phyloP scores from a whole-genome alignment of 1,140 invertebrate genomes.

The Amyelois transitella region DNA sequence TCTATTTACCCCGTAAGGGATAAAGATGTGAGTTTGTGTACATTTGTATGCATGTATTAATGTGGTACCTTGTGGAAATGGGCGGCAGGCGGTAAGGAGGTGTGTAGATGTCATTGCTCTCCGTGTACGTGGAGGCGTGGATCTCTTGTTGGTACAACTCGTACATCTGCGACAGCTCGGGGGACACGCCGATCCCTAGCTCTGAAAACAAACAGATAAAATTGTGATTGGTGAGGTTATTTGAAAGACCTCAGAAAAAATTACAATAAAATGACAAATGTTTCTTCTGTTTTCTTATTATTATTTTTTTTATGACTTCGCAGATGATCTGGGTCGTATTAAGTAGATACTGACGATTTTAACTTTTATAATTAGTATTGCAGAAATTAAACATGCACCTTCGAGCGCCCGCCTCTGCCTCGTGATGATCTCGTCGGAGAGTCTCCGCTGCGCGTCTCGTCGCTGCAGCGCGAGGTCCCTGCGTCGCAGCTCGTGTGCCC shows the following conservation, averaged over 20 bases:
- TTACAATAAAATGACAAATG: too few relatives aligned
- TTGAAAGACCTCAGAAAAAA: too few relatives aligned
- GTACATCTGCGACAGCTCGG: slow-evolving; percentile 89
- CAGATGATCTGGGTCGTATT: too few relatives aligned
- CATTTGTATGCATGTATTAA: too few relatives aligned
- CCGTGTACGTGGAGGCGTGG: slow-evolving; percentile 82
- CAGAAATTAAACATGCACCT: slow-evolving; percentile 75
- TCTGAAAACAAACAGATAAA: slow-evolving; percentile 46
- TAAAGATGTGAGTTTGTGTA: too few relatives aligned
- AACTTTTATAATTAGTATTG: background rate
- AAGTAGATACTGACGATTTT: too few relatives aligned
- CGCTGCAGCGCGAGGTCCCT: slow-evolving; percentile 88
- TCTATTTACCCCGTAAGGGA: too few relatives aligned
- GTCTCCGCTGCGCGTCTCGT: slow-evolving; percentile 87
- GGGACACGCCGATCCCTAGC: slow-evolving; percentile 81
- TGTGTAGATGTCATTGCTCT: slow-evolving; percentile 71
- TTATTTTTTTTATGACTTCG: too few relatives aligned
- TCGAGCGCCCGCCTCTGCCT: slow-evolving; percentile 90
- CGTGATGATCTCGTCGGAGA: slow-evolving; percentile 94
- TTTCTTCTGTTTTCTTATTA: too few relatives aligned
- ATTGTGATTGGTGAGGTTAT: too few relatives aligned
- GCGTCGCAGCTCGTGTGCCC: slow-evolving; percentile 88
- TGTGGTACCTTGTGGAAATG: slow-evolving; percentile 51
- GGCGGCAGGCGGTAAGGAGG: slow-evolving; percentile 69
- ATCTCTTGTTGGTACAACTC: slow-evolving; percentile 90